Evolutionary conservation across 2,888 invertebrate species (phyloP), one percentile per base, ranked within the genome.

Genomic region (Philopedon plagiatum): DNA sequence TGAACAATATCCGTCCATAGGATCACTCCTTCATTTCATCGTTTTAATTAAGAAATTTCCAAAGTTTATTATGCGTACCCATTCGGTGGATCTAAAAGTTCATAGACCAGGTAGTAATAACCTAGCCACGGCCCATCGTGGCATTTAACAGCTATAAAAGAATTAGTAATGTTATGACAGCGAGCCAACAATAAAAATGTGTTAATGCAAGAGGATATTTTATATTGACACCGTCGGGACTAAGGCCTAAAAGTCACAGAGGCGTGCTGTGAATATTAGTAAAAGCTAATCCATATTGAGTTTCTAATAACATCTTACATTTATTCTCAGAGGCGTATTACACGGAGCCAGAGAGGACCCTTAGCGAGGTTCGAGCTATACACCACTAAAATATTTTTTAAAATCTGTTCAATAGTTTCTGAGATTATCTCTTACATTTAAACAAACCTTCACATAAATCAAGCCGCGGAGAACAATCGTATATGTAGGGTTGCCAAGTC

Each of bases 131-230:
- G 57, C 32, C 64, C 70, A 58, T 60, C 65, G 65, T 39, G 64
- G 68, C 64, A 68, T 74, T 75, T 72, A 69, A 67, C 69, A 67
- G 32, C 67, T 73, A 78, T 77, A 78, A 76, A 77, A 60, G 71
- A 75, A 71, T 71, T 71, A 71, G 71, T 64, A 56, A 64, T 66
- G 67, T 71, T 69, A 74, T 71, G 75, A 75, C 71, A 69, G 66
- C 34, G 56, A 62, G 65, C 34, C 60, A 76, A 80, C 78, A 81
- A 83, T 82, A 82, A 81, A 82, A 83, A 83, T 79, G 83, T 84
- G 84, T 84, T 84, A 84, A 84, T 84, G 84, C 83, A 83, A 79
- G 77, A 75, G 78, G 79, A 81, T 79, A 81, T 81, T 82, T 80
- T 80, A 77, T 79, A 81, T 80, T 80, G 80, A 79, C 78, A 79